Conservation (phyloP, 2,113 vertebrate genomes). For the Micronisus gabar region DNA sequence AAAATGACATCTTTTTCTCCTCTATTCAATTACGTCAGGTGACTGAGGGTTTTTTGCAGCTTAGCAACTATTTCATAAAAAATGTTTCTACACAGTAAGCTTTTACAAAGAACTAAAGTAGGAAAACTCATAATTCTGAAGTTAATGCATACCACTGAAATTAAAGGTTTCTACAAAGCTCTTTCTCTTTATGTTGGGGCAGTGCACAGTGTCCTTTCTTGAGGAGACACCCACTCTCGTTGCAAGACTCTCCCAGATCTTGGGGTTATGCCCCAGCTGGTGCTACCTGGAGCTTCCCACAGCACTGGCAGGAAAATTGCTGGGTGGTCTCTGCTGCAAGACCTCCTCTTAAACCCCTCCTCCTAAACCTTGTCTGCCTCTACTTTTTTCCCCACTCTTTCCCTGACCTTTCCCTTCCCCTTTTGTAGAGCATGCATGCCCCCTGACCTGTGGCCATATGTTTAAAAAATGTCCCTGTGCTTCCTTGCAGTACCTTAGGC, state of each 20-base stretch:
- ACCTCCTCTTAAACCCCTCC: background rate
- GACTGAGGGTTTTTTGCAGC: background rate
- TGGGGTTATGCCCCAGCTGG: accelerated
- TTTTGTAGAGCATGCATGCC: background rate
- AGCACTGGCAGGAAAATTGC: background rate
- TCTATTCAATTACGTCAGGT: accelerated
- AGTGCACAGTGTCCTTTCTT: background rate
- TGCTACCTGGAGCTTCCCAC: background rate
- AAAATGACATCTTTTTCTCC: background rate
- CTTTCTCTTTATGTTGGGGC: background rate
- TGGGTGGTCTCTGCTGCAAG: background rate
- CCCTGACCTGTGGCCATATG: no score
- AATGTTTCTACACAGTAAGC: background rate
- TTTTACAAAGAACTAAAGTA: background rate
- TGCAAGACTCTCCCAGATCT: background rate
- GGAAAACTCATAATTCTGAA: background rate
- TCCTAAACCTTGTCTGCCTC: background rate
- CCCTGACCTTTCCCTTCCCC: no score
- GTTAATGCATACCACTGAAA: background rate
- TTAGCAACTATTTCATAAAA: background rate
- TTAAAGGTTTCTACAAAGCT: background rate
- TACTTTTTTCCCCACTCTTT: background rate
- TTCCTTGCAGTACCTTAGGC: background rate
- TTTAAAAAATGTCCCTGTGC: background rate
- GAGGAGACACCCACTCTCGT: accelerated